These are phyloP conservation scores for Nemopilema nomurai DNA, from an alignment of 30 jellyfish, hydroid and myxozoan genomes.

Conservation along the genomic window DNA sequence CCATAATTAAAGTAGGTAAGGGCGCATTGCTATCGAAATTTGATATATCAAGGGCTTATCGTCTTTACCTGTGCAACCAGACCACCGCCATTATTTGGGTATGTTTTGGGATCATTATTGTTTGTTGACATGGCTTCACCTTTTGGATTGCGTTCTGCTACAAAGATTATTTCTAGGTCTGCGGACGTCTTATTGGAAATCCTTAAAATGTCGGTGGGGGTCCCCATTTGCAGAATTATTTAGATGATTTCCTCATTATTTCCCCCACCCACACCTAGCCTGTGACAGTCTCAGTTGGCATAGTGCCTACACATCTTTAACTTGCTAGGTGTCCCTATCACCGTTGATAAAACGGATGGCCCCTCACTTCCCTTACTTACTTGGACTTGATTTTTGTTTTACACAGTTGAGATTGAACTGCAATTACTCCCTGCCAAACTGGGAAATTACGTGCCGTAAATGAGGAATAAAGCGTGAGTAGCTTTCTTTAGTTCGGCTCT, in stretches of 20 bases:
- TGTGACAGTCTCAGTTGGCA: constrained; percentile 8
- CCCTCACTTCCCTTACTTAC: too few relatives aligned
- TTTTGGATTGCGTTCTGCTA: constrained; percentile 79
- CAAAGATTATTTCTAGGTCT: constrained; percentile 52
- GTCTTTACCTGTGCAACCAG: constrained; percentile 47
- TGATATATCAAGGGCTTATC: constrained; percentile 72
- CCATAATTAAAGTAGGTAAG: constrained; percentile 27
- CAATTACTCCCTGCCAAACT: too few relatives aligned
- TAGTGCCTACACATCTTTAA: too few relatives aligned
- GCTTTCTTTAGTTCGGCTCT: too few relatives aligned
- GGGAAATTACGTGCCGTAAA: too few relatives aligned
- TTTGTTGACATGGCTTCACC: constrained; percentile 74
- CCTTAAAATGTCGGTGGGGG: too few relatives aligned
- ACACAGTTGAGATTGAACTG: too few relatives aligned
- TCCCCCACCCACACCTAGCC: not conserved
- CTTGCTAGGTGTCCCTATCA: too few relatives aligned
- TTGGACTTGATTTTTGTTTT: too few relatives aligned
- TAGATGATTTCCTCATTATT: not conserved
- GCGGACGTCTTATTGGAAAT: constrained; percentile 77
- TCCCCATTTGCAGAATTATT: constrained; percentile 52
- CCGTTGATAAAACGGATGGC: too few relatives aligned
- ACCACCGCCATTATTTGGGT: constrained; percentile 43
- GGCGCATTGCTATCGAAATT: constrained; percentile 69
- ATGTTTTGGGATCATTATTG: constrained; percentile 50
- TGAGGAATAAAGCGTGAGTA: too few relatives aligned